phyloP scores from a whole-genome alignment of 64 coral and sea anemone genomes.

The Stylophora pistillata region DNA sequence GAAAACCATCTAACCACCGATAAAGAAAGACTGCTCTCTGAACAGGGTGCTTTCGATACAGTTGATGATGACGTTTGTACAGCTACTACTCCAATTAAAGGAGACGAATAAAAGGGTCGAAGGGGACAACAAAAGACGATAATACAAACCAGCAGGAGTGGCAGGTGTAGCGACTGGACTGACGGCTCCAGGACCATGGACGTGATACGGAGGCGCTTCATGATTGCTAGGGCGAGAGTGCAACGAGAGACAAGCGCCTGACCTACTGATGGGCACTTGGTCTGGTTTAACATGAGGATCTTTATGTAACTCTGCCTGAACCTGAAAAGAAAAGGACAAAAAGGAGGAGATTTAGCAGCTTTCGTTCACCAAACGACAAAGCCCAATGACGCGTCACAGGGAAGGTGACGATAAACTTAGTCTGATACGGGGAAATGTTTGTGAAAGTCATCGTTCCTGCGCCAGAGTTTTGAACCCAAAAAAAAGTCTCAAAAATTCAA shows the following conservation, averaged over 20 bases:
- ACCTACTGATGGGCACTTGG: slow-evolving; percentile 72
- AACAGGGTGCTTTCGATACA: no score
- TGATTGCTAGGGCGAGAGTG: slow-evolving; percentile 68
- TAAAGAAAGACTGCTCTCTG: no score
- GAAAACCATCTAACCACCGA: no score
- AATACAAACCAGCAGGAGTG: slow-evolving; percentile 2
- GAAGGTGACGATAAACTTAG: no score
- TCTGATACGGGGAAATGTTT: no score
- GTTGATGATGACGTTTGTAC: no score
- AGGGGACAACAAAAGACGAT: not conserved
- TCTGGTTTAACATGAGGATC: slow-evolving; percentile 94
- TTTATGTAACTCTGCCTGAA: slow-evolving; percentile 88
- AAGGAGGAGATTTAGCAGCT: no score
- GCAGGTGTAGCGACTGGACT: slow-evolving; percentile 65
- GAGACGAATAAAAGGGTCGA: not conserved
- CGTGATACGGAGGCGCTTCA: slow-evolving; percentile 48
- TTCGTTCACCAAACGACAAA: no score
- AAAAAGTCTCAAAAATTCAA: no score
- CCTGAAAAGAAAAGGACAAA: slow-evolving; percentile 40
- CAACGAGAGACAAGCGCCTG: slow-evolving; percentile 37
- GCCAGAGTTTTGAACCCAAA: no score
- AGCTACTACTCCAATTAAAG: not conserved
- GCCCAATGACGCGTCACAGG: no score
- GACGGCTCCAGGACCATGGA: slow-evolving; percentile 69
- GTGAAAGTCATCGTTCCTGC: no score